Percentiles rank a stretch among this genome's conserved stretches.
These are phyloP conservation scores for Luehdorfia chinensis DNA, from an alignment of 1,140 invertebrate species.

Conservation along the genomic window DNA sequence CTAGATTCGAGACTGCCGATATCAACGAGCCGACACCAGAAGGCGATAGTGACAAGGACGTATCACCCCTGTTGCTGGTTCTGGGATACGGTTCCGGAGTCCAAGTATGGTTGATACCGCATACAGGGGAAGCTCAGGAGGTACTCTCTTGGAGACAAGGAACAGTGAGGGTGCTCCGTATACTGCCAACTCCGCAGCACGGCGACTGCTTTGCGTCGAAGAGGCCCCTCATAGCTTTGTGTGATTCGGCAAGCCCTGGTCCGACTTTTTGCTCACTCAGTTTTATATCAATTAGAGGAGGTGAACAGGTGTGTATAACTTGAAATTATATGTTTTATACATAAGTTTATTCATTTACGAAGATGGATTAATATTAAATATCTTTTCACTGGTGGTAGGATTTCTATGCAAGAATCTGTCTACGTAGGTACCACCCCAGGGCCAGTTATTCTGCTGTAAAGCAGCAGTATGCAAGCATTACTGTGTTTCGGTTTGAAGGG, in stretches of 20 bases:
- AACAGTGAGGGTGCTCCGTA: constrained; percentile 86
- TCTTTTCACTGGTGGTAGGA: no score
- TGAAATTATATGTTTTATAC: background rate
- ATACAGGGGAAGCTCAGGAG: constrained; percentile 94
- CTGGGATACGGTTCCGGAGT: constrained; percentile 77
- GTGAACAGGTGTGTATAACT: constrained; percentile 85
- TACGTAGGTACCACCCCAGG: no score
- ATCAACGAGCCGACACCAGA: constrained; percentile 86
- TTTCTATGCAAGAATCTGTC: no score
- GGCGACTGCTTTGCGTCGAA: constrained; percentile 85
- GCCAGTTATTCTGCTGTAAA: no score
- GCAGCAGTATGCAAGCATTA: no score
- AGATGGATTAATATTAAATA: no score
- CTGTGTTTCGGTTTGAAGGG: no score
- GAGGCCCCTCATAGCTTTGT: constrained; percentile 91
- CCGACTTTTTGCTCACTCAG: constrained; percentile 91
- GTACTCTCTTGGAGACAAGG: constrained; percentile 94
- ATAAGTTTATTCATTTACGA: no score
- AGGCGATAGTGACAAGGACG: constrained; percentile 84
- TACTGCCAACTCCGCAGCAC: constrained; percentile 87
- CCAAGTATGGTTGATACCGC: constrained; percentile 85
- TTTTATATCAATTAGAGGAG: constrained; percentile 93
- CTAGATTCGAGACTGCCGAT: constrained; percentile 87
- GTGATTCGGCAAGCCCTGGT: constrained; percentile 88
- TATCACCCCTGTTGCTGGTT: constrained; percentile 89